These are phyloP conservation scores for Rhopalosiphum nymphaeae DNA, from an alignment of 2,888 invertebrate species.

Conservation along the genomic window DNA sequence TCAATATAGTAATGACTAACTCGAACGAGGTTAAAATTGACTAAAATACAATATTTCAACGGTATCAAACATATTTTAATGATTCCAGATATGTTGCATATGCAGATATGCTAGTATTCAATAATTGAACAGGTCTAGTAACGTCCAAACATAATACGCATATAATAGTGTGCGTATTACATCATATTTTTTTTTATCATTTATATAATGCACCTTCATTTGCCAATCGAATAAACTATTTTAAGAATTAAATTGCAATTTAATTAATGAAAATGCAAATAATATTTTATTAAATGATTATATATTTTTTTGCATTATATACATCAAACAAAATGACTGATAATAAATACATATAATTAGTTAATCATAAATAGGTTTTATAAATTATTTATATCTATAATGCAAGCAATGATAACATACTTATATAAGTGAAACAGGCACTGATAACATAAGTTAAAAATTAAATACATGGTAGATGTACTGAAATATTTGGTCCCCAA, in stretches of 20 bases:
- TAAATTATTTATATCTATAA: neutral
- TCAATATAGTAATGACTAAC: neutral
- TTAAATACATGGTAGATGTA: neutral
- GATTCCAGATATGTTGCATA: neutral
- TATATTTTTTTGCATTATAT: neutral
- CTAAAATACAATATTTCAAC: neutral
- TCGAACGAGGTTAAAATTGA: neutral
- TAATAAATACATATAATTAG: neutral
- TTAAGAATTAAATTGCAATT: neutral
- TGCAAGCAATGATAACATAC: neutral
- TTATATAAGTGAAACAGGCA: neutral
- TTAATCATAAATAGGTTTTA: neutral
- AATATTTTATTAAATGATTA: neutral
- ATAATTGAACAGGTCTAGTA: neutral
- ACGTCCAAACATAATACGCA: neutral
- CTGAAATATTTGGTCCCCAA: neutral
- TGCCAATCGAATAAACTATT: neutral
- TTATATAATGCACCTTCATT: neutral
- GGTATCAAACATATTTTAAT: neutral
- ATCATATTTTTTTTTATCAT: neutral
- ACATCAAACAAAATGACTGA: neutral
- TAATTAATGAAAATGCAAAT: neutral
- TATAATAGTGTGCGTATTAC: neutral
- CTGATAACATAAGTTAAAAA: neutral
- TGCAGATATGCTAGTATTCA: neutral